Conservation (phyloP, 2,113 vertebrate genomes). For the Deroptyus accipitrinus region DNA sequence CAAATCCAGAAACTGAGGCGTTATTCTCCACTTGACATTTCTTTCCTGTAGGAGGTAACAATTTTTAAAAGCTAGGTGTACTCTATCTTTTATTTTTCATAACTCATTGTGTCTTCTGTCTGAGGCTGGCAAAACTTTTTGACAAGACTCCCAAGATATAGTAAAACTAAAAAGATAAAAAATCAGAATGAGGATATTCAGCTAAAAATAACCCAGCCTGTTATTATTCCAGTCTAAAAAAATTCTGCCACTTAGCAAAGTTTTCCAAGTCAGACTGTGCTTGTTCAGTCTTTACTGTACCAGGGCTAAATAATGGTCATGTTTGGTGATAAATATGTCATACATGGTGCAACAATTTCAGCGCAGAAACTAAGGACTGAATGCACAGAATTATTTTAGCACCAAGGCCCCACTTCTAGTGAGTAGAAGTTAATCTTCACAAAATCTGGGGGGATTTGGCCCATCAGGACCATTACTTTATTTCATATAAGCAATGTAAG, state of each 20-base stretch:
- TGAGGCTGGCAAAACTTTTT: slow-evolving; percentile 8
- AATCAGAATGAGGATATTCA: background rate
- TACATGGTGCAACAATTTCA: background rate
- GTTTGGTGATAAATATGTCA: background rate
- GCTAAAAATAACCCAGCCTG: background rate
- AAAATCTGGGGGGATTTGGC: background rate
- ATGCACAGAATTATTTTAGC: background rate
- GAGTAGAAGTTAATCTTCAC: background rate
- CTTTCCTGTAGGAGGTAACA: slow-evolving; percentile 10
- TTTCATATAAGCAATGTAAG: background rate
- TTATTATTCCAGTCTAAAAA: background rate
- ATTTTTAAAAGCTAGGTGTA: slow-evolving; percentile 5
- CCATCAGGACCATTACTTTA: background rate
- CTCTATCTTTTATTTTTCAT: slow-evolving; percentile 17
- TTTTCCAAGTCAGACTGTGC: background rate
- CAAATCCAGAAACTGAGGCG: background rate
- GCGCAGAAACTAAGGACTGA: background rate
- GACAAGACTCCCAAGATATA: background rate
- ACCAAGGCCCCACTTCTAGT: background rate
- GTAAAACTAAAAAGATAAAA: background rate
- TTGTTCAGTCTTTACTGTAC: background rate
- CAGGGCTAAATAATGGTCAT: background rate
- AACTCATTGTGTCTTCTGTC: background rate
- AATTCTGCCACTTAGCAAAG: background rate
- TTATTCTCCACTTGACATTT: slow-evolving; percentile 20